Base-by-base conservation (phyloP, 2,888 invertebrate genomes). In the Cactoblastis cactorum region DNA sequence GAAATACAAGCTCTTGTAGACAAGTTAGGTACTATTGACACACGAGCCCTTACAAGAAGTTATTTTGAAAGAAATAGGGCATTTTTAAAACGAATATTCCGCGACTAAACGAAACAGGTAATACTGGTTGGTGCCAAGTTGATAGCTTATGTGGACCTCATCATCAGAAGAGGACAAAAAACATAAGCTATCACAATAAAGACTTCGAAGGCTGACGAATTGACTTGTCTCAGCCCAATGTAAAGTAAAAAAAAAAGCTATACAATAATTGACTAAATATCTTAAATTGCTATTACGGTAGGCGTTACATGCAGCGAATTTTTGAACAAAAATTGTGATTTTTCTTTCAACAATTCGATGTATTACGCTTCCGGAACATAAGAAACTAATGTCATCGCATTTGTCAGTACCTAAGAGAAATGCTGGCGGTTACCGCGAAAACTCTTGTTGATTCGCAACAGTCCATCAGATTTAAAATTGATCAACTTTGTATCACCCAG, bases 251-350 rank as follows among this genome's bases (percentile, higher is more conserved):
- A n/a, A 79, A 74, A 80, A 83, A 86, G 79, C 80, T 83, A 81
- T 80, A 83, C 74, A 80, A 80, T 89, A 88, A 87, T 89, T 88
- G 88, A 88, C 89, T 89, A 88, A 85, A 88, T 86, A 89, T 74
- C 87, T 88, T 87, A 85, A 77, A 78, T 69, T 70, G 77, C 81
- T 82, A 83, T 64, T 61, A 63, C 75, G 75, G 72, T 65, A 67
- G 56, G 51, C 62, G 63, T 65, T 57, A 68, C 62, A 68, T 54
- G 51, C 47, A 65, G 57, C 64, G 63, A 53, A 56, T 28, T 51
- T 38, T 43, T 14, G 51, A 22, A 46, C 12, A 19, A 45, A 12
- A 43, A 46, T 38, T 34, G 38, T 45, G 22, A 34, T 45, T 49
- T 53, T 53, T 50, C 35, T 50, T 49, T 47, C 19, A 32, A 38